These are phyloP conservation scores for Thereva unica DNA, from an alignment of 2,888 invertebrate species.

Conservation along the genomic window DNA sequence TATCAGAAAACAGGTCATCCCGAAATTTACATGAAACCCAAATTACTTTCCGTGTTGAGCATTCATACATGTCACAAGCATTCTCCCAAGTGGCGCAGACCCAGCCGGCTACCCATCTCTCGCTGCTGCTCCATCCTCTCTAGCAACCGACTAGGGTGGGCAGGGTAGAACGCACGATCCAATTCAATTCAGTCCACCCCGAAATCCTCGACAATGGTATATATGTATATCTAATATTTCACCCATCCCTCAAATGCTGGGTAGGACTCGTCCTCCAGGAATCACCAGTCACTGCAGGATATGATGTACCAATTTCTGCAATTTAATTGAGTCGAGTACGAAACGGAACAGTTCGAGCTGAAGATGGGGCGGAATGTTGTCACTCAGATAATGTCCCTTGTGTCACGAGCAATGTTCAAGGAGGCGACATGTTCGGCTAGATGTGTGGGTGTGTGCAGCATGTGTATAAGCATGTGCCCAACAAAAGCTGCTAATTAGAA, in stretches of 20 bases:
- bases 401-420: conserved; percentile 30
- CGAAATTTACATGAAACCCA: conserved; percentile 40
- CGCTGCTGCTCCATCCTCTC: no score
- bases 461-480: conserved; percentile 10
- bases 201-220: background rate
- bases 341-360: background rate
- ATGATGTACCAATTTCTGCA: conserved; percentile 39
- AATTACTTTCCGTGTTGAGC: conserved; percentile 40
- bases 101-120: background rate
- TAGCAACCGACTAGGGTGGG: no score
- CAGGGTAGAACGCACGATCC: conserved; percentile 26
- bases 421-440: conserved; percentile 29
- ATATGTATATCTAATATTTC: conserved; percentile 1
- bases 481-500: conserved; percentile 32
- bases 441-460: conserved; percentile 7
- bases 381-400: conserved; percentile 37
- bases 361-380: conserved; percentile 13
- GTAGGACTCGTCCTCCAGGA: background rate
- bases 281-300: conserved; percentile 25
- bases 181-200: conserved; percentile 26
- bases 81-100: conserved; percentile 12
- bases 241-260: no score
- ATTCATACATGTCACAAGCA: conserved; percentile 37
- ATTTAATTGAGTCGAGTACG: conserved; percentile 39
- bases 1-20: conserved; percentile 40